Conservation (phyloP, 2,797 vertebrate genomes). For the Aphelocoma californica region DNA sequence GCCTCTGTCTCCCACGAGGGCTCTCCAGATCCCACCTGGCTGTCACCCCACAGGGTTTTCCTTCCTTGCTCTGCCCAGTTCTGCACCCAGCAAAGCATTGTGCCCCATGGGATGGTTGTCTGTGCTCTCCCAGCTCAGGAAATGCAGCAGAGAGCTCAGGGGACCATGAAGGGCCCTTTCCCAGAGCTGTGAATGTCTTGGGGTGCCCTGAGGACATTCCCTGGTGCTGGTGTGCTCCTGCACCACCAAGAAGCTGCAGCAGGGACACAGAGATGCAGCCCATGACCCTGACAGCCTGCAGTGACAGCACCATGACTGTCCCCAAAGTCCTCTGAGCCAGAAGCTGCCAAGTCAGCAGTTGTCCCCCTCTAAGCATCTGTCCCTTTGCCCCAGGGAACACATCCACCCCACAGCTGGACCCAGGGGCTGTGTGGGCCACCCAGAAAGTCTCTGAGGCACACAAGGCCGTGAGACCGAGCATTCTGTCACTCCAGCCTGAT, state of each 20-base stretch:
- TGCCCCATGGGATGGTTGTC: background rate
- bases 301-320: background rate
- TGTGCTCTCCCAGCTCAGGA: background rate
- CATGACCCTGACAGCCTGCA: background rate
- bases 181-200: background rate
- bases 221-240: background rate
- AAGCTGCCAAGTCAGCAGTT: background rate
- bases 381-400: background rate
- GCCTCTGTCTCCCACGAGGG: background rate
- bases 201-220: background rate
- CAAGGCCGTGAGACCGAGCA: rapidly evolving
- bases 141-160: background rate
- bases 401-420: too few species aligned
- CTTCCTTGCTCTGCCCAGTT: background rate
- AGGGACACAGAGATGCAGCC: background rate
- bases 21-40: background rate
- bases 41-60: background rate
- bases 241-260: background rate
- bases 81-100: background rate
- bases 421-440: rapidly evolving
- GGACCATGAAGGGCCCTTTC: background rate
- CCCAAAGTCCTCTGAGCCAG: background rate
- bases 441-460: background rate
- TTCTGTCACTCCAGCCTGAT: background rate
- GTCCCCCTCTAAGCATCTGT: background rate